Evolutionary conservation across 2,888 invertebrate species (phyloP), one percentile per base, ranked within the genome.

Genomic region (Monoplex corrugatus): DNA sequence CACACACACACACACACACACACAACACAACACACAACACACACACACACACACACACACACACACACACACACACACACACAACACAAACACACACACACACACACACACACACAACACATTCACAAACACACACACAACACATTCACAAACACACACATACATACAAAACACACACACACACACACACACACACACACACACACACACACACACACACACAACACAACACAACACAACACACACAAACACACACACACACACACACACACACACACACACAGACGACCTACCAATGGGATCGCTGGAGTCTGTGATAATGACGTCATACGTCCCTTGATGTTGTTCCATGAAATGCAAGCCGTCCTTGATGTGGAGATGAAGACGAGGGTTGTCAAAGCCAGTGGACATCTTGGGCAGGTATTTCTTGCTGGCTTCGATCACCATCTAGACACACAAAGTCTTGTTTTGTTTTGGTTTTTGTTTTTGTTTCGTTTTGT

Each of bases 221-320:
- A 75, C 2, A 35, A 32, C 1, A 13, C 5, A 75, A n/a, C 28
- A 75, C 75, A 19, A 72, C 28, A 19, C n/a, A 16, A 35, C 23
- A 3, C n/a, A 2, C 3, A 5, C 3, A 75, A 75, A 75, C 35
- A 2, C 3, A 75, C n/a, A 16, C 35, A 35, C 1, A 35, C 75
- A 75, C 75, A 75, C 23, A 35, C n/a, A 19, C 23, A 6, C 32
- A 72, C 72, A 28, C 5, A 16, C 10, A 19, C 75, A 23, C 57
- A 23, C 10, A 23, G 19, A 19, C 6, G 43, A 91, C 92, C 95
- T 94, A 97, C 99, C 99, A 45, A 99, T 97, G 0, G 99, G 99
- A 96, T 99, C 99, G 75, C 99, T 99, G 92, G 99, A 99, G 96
- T 99, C 99, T 0, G 99, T 99, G 89, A 99, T 99, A 92, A 99